Evolutionary conservation across 30 jellyfish, hydroid and myxozoan species (phyloP), one percentile per base, ranked within the genome.

Genomic region (Rhopilema esculentum): DNA sequence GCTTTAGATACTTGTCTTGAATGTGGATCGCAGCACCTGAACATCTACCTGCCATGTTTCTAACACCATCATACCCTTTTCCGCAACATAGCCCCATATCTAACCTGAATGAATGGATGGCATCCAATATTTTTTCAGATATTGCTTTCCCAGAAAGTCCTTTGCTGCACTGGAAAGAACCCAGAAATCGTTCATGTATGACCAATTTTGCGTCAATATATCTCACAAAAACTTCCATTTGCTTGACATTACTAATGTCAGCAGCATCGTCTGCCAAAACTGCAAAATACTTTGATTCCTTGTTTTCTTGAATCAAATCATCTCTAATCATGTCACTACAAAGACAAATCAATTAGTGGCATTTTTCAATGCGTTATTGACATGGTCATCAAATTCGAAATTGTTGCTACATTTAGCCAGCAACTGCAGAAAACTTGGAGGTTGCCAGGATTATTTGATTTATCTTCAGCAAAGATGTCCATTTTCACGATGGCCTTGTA

Each of bases 31-130:
- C 64, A 53, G 88, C 88, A 20, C 98, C 94, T n/a, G 71, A 69
- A 40, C 72, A 77, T 73, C 81, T 67, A 30, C 91, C 97, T n/a
- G 97, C 91, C 86, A 92, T 82, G 40, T 89, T 64, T 27, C 94
- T 95, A 26, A 97, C 98, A 62, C 94, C 94, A 87, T 92, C 97
- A 52, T 87, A 87, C 23, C 95, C 91, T 66, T 92, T 97, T 23
- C 94, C 94, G 31, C 95, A 25, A 53, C 98, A 86, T 31, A 6
- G 49, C 16, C 31, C 20, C 33, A 87, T 70, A 31, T 80, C 88
- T 25, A 71, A 81, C 15, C 93, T 81, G 17, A 84, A 49, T n/a
- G n/a, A 22, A 16, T 84, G 23, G 66, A 84, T 30, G 29, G 70
- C 70, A 22, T 27, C 27, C 68, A 92, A 28, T 48, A 92, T 80